Evolutionary conservation across 1,140 invertebrate genomes (phyloP), one percentile per base, ranked within the genome.

Genomic region (Zaprionus africanus): DNA sequence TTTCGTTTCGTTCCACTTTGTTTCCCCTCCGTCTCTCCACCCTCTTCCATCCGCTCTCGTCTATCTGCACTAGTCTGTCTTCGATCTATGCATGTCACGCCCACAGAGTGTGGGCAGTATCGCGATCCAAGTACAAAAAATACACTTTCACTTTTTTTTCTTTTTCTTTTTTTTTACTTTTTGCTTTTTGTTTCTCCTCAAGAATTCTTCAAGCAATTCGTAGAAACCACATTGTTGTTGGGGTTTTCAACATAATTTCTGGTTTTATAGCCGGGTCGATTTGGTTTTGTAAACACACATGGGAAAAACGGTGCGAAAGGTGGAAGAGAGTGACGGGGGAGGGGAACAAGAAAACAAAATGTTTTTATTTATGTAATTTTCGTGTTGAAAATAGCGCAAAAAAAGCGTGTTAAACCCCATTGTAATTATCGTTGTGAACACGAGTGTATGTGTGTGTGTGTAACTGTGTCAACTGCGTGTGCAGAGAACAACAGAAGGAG

Each of bases 61-160:
- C 38, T 38, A 36, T 60, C 13, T 31, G 12, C 49, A 13, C 13
- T 6, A 11, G 46, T 54, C 24, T 53, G 53, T 61, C 15, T 6
- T 17, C 60, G 43, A 59, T 73, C 73, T 76, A 54, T 19, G 57
- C 41, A 46, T 46, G 41, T 46, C 57, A 79, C 77, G 77, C 77
- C 77, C 58, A 77, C 74, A 31, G 24, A 19, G 31, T 46, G 54
- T 58, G 59, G 59, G 51, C 63, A 68, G 68, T 31, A 77, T 59
- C 69, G 46, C 26, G 53, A 38, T 46, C 61, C 66, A 46, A 53
- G 49, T 31, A 82, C 24, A 70, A 41, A 70, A 41, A 62, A 86
- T 76, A 71, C 85, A 90, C 85, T 90, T 90, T 90, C 77, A 87
- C 82, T 86, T 82, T 86, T 86, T 76, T 76, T 64, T 51, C 38